Evolutionary conservation across 2,113 vertebrate species (phyloP), one percentile per base, ranked within the genome.

Genomic region (Panurus biarmicus): DNA sequence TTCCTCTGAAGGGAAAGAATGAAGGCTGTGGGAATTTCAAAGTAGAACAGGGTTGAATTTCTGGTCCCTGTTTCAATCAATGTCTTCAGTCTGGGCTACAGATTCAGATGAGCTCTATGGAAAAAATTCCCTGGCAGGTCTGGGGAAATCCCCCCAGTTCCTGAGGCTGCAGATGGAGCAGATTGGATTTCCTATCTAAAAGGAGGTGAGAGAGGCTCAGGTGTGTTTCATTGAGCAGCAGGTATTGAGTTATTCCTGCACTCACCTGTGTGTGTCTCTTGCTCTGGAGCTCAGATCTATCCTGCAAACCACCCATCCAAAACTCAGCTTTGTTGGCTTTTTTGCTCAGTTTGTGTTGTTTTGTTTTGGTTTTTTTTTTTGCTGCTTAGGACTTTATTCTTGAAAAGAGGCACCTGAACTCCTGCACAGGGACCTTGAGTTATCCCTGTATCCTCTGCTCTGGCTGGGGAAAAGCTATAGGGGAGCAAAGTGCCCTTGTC

Each of bases 101-200:
- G 14, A 36, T 18, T 5, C 10, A 14, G 40, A 26, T 9, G 23
- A 87, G 3, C 10, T 88, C 40, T 25, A 18, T 0, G 15, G 9
- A 64, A 60, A 42, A 21, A n/a, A 23, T 8, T 36, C 8, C 9
- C 23, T 26, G 36, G 22, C 1, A 2, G 5, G 9, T 21, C 10
- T 8, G 12, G 79, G 28, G 61, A 79, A 57, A 69, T 0, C 14
- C 3, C 6, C 6, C 2, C 9, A 58, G 4, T 2, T 4, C 10
- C n/a, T 42, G 42, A 81, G 31, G 67, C 7, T 76, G 44, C 0
- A 83, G 23, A 0, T 57, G 12, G n/a, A n/a, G n/a, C n/a, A n/a
- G n/a, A n/a, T n/a, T 33, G 42, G 15, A 6, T 16, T 23, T 38
- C 23, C 12, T 50, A 0, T 1, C 2, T 33, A n/a, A 54, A 70